phyloP scores from a whole-genome alignment of 2,797 vertebrate species.

The Hoplostethus atlanticus region DNA sequence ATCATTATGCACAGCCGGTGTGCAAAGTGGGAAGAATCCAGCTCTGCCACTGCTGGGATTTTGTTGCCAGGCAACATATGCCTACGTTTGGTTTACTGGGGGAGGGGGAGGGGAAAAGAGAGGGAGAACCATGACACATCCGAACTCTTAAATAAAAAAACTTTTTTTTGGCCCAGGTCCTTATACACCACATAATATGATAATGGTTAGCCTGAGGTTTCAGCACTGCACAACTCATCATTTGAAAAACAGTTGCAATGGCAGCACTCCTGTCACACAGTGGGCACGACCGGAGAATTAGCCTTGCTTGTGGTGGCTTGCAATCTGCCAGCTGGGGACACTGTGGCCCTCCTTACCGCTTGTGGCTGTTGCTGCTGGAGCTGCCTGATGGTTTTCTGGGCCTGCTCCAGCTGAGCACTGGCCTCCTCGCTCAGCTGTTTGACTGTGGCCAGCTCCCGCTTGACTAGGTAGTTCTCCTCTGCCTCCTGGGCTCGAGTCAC shows the following conservation, averaged over 20 bases:
- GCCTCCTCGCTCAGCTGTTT: slow-evolving; percentile 97
- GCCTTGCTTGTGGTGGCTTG: slow-evolving; percentile 1
- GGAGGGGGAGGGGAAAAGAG: neutral
- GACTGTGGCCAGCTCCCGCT: slow-evolving; percentile 98
- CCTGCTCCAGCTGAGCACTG: slow-evolving; percentile 95
- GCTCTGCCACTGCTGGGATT: slow-evolving; percentile 14
- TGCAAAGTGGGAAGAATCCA: slow-evolving; percentile 39
- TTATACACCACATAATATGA: neutral
- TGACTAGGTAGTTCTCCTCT: slow-evolving; percentile 99
- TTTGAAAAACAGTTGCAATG: slow-evolving; percentile 17
- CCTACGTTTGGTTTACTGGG: neutral
- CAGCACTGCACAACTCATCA: slow-evolving; percentile 1
- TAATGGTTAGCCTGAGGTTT: slow-evolving; percentile 14
- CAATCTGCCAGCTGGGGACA: slow-evolving; percentile 34
- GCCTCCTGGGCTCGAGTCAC: slow-evolving; percentile 99
- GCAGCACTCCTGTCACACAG: slow-evolving; percentile 9
- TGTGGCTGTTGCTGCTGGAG: slow-evolving; percentile 90
- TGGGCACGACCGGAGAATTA: neutral
- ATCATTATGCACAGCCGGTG: slow-evolving; percentile 42
- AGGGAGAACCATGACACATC: neutral
- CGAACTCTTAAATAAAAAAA: slow-evolving; percentile 10
- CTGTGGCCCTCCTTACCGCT: slow-evolving; percentile 91
- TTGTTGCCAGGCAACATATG: slow-evolving; percentile 34
- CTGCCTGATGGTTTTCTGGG: slow-evolving; percentile 93
- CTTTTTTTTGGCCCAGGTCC: neutral